Evolutionary conservation across 2,797 vertebrate genomes (phyloP), one percentile per base, ranked within the genome.

Genomic region (Siniperca obscura): DNA sequence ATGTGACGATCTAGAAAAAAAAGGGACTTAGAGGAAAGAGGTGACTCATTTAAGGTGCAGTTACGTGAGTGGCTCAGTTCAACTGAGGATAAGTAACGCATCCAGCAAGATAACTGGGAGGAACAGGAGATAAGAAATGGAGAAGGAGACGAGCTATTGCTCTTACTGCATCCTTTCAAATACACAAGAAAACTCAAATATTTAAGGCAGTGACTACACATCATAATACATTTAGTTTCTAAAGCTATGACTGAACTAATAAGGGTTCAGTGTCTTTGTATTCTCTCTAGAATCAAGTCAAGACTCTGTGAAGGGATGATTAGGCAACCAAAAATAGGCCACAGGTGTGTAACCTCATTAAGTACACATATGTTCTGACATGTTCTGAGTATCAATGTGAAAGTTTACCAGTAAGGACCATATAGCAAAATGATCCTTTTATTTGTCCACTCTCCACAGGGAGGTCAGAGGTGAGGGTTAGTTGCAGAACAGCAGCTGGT

Each of bases 1-100:
- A 57, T 17, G n/a, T 5, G 8, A 1, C 2, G 25, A n/a, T 17
- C 7, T 13, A 6, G 1, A 59, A 52, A 64, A 57, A 66, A 56
- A 22, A 11, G 8, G 13, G 14, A 34, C 11, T 3, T 10, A 11
- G 30, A 52, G 53, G 22, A 48, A 44, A n/a, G 9, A 30, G 1
- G 61, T 78, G 83, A 87, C 9, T 89, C 46, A 76, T 21, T 40
- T 7, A 46, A 78, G 83, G 83, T 50, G 74, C 10, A 13, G 70
- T 30, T 16, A 19, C 4, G 5, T 1, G 40, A 34, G 57, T 9
- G 6, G 38, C 9, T 56, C 0, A 11, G 19, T 11, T 48, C 52
- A 65, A 40, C 52, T 53, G 16, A 70, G 34, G 74, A 73, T 67
- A 50, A 52, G 36, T 27, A 13, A 48, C 16, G 0, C 50, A 70